Base-by-base conservation (phyloP, 2,797 vertebrate species). In the Propithecus perrieri region DNA sequence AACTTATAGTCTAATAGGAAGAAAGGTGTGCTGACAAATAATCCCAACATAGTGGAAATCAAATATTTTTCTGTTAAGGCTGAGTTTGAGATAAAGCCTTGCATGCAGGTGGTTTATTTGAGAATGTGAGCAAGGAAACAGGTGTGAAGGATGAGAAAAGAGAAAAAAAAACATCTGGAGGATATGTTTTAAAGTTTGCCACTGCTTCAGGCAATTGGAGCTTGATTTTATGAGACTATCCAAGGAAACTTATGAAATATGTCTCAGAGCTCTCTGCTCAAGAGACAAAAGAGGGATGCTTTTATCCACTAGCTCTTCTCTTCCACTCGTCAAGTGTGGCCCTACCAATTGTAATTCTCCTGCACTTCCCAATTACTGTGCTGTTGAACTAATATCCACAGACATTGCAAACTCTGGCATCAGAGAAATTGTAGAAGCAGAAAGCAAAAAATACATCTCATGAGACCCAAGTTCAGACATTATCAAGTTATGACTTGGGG, bases 31-130 rank as follows among this genome's bases (percentile, higher is more conserved):
- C 28, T 12, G 48, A 61, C 38, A 74, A 79, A 81, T 53, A 91
- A 72, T 67, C 65, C 30, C 57, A 81, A 28, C 35, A 30, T 35
- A 33, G 41, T 38, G 26, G 20, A 65, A 75, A 89, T 89, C 46
- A 26, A 15, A 0, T 43, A 38, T 57, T 84, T 67, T 38, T 26
- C 35, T 61, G 4, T 74, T 74, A 69, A 93, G 67, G 3, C 24
- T 57, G 50, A 57, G 28, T 63, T 48, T 85, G 65, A 80, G 22
- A 85, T 88, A 93, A 93, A 97, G 6, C 26, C 13, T 93, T 91
- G 22, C 5, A 72, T 50, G 13, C 5, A 61, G 2, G 11, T n/a
- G 3, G 22, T 43, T 87, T 90, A 43, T 53, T 30, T 93, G 69
- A 75, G 53, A 93, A 88, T n/a, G 4, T 55, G 53, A 90, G 69